These are phyloP conservation scores for Leucania comma DNA, from an alignment of 2,888 invertebrate genomes.

Conservation along the genomic window DNA sequence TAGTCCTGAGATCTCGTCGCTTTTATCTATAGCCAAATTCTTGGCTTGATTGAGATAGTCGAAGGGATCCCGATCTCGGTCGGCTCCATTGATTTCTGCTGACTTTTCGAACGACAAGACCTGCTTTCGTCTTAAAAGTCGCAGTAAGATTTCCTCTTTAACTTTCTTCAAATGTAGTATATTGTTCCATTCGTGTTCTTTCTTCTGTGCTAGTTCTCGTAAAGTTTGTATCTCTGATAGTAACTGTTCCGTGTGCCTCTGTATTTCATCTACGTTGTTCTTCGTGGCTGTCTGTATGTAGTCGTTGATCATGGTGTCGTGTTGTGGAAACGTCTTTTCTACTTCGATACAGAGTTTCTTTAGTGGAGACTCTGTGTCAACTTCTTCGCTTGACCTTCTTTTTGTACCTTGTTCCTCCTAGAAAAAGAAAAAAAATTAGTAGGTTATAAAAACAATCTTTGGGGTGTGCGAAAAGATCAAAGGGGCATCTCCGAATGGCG, in stretches of 20 bases:
- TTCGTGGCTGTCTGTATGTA: conserved; percentile 92
- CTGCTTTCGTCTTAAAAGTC: conserved; percentile 93
- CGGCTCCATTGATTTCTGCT: conserved; percentile 82
- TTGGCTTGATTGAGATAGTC: conserved; percentile 86
- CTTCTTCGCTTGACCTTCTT: conserved; percentile 82
- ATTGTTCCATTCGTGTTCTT: conserved; percentile 97
- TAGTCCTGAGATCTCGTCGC: conserved; percentile 87
- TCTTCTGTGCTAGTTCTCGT: conserved; percentile 94
- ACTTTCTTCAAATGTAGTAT: conserved; percentile 95
- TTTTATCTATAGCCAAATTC: conserved; percentile 86
- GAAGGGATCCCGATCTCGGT: conserved; percentile 80
- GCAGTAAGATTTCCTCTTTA: conserved; percentile 95
- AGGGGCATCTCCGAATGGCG: no score
- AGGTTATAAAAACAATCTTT: background rate
- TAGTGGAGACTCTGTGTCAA: conserved; percentile 86
- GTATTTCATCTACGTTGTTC: conserved; percentile 91
- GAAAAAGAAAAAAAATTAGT: conserved; percentile 51
- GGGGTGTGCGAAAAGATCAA: no score
- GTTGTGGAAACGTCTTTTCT: conserved; percentile 88
- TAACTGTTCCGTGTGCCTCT: conserved; percentile 92
- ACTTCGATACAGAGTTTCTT: conserved; percentile 89
- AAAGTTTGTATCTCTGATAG: conserved; percentile 93
- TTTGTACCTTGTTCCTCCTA: conserved; percentile 85
- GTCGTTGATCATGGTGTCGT: conserved; percentile 91
- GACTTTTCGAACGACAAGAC: conserved; percentile 89